Percentiles rank a stretch among this genome's conserved stretches.
Evolutionary conservation across 1,140 invertebrate species (phyloP).

Genomic region (Drosophila orena): DNA sequence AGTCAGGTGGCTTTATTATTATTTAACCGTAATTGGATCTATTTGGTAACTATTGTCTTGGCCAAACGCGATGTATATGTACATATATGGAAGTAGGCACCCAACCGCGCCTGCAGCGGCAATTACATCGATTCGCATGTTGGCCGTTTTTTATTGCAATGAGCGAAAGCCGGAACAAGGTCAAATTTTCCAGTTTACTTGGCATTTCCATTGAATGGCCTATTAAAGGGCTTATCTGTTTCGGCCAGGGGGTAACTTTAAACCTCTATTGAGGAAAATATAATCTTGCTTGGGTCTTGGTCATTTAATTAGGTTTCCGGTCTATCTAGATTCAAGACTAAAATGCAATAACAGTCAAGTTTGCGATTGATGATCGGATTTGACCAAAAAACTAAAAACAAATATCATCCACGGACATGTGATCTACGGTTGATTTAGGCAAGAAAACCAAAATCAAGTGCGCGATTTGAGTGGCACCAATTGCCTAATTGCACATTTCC

Average conservation of each 20-base stretch:
- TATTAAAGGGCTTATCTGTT: not conserved
- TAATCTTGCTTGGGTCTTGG: too few species aligned
- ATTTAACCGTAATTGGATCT: slow-evolving; percentile 76
- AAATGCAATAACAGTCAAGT: not conserved
- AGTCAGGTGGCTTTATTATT: slow-evolving; percentile 52
- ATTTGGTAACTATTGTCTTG: slow-evolving; percentile 66
- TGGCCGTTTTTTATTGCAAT: slow-evolving; percentile 29
- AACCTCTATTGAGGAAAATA: too few species aligned
- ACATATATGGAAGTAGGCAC: slow-evolving; percentile 11
- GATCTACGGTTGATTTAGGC: not conserved
- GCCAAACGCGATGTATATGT: slow-evolving; percentile 20
- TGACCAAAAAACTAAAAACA: too few species aligned
- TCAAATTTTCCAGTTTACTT: slow-evolving; percentile 53
- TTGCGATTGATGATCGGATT: not conserved
- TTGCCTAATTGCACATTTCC: slow-evolving; percentile 26
- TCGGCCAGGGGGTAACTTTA: not conserved
- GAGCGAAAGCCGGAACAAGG: slow-evolving; percentile 49
- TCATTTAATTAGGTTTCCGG: too few species aligned
- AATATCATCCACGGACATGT: slow-evolving; percentile 1
- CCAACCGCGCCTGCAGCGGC: slow-evolving; percentile 4
- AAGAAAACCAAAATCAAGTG: not conserved
- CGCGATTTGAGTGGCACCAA: slow-evolving; percentile 13
- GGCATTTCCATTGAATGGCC: slow-evolving; percentile 7
- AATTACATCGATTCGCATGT: slow-evolving; percentile 32
- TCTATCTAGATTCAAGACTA: too few species aligned